Percentiles rank a stretch among this genome's conserved stretches.
phyloP scores from a whole-genome alignment of 2,797 vertebrate genomes.

The Pseudomugil gertrudae region DNA sequence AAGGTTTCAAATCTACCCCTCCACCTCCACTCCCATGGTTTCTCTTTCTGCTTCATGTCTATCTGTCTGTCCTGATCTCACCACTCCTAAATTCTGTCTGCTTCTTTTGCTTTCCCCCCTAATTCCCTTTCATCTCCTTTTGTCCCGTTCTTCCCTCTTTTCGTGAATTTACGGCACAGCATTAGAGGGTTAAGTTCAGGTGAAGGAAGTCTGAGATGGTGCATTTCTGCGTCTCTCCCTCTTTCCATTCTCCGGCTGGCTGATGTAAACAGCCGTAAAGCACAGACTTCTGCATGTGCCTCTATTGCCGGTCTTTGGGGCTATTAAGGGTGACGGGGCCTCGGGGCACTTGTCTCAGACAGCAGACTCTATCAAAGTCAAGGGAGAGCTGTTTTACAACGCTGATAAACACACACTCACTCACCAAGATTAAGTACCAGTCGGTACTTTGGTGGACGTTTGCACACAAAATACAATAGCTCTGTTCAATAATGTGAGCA shows the following conservation, averaged over 20 bases:
- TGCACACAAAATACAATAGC: slow-evolving; percentile 42
- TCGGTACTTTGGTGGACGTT: slow-evolving; percentile 42
- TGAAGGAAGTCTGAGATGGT: slow-evolving; percentile 62
- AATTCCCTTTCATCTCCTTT: slow-evolving; percentile 66
- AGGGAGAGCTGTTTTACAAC: slow-evolving; percentile 73
- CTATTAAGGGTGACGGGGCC: slow-evolving; percentile 65
- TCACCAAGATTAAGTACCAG: slow-evolving; percentile 64
- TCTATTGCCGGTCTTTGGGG: slow-evolving; percentile 52
- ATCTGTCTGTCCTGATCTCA: slow-evolving; percentile 47
- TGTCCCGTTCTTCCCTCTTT: slow-evolving; percentile 34
- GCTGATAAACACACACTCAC: slow-evolving; percentile 75
- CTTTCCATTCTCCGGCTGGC: slow-evolving; percentile 54
- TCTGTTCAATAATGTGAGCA: slow-evolving; percentile 19
- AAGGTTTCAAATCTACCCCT: slow-evolving; percentile 52
- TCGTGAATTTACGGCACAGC: slow-evolving; percentile 64
- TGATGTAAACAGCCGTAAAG: slow-evolving; percentile 83
- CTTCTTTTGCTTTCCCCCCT: slow-evolving; percentile 32
- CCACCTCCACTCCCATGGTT: slow-evolving; percentile 29
- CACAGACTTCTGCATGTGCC: slow-evolving; percentile 55
- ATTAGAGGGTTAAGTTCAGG: slow-evolving; percentile 75
- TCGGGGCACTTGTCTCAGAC: slow-evolving; percentile 53
- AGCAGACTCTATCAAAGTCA: slow-evolving; percentile 77
- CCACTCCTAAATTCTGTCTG: slow-evolving; percentile 56
- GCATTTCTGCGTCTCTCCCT: slow-evolving; percentile 42
- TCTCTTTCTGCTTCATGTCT: slow-evolving; percentile 68